These are phyloP conservation scores for Acanthochromis polyacanthus DNA, from an alignment of 2,113 vertebrate genomes.

Conservation along the genomic window DNA sequence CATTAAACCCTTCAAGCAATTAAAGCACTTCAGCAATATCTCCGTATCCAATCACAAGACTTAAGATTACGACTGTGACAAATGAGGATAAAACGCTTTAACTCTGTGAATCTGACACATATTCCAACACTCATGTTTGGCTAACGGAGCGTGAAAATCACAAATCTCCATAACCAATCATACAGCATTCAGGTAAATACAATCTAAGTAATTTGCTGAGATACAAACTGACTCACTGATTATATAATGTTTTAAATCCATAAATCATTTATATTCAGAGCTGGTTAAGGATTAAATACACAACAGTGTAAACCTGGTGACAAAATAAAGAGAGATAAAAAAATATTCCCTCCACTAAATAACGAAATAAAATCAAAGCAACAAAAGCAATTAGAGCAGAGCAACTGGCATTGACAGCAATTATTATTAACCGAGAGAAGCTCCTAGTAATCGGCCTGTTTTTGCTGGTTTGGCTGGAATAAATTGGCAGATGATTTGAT, in stretches of 20 bases:
- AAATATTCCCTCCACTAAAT: neutral
- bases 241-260: conserved; percentile 42
- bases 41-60: conserved; percentile 76
- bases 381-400: conserved; percentile 36
- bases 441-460: conserved; percentile 14
- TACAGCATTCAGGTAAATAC: conserved; percentile 72
- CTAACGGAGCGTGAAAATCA: conserved; percentile 63
- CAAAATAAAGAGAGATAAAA: conserved; percentile 9
- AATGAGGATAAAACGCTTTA: conserved; percentile 75
- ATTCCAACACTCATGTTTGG: conserved; percentile 66
- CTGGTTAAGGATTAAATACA: conserved; percentile 21
- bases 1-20: conserved; percentile 71
- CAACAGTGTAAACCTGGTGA: conserved; percentile 17
- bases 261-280: conserved; percentile 34
- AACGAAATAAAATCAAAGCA: conserved; percentile 29
- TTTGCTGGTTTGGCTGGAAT: conserved; percentile 36
- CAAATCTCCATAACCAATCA: conserved; percentile 67
- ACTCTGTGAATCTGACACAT: conserved; percentile 72
- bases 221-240: conserved; percentile 44
- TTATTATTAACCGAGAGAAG: conserved; percentile 42
- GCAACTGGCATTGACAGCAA: conserved; percentile 40
- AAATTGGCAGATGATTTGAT: conserved; percentile 52
- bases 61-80: conserved; percentile 77
- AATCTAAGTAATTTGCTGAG: conserved; percentile 46
- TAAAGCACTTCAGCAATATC: conserved; percentile 76